Evolutionary conservation across 2,113 vertebrate genomes (phyloP), one percentile per base, ranked within the genome.

Genomic region (Bufo gargarizans): DNA sequence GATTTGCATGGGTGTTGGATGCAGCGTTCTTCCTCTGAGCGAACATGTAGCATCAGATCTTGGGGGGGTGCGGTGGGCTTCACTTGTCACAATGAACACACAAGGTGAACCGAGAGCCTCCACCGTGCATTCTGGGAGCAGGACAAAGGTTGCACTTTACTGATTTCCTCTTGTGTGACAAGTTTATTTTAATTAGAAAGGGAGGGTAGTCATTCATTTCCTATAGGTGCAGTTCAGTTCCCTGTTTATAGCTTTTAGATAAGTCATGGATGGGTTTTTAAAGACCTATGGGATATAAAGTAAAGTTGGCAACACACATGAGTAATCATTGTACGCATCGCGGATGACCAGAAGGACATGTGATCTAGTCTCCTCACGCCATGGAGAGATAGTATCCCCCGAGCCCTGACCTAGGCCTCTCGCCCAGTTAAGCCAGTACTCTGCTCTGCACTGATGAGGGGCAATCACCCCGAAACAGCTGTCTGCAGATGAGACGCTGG

Each of bases 171-270:
- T 69, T 67, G 9, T 80, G 67, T 43, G 77, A 63, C 77, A 69
- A 65, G 85, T 87, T 87, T 87, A 87, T 87, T 87, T 80, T 87
- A 78, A 67, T 87, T 87, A 63, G 77, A 69, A 67, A 82, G 59
- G 12, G 63, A 20, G 82, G 17, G 43, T 56, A 84, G 49, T 84
- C 53, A 33, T 55, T 55, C 49, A 69, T 33, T 71, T 71, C 69
- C 67, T 33, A 12, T 8, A 67, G 4, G 63, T 16, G 6, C 59
- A 11, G 65, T 55, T 53, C 61, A 56, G 65, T 56, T 55, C 63
- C 45, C 20, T 22, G 58, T 6, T 69, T 17, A 69, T 33, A 8
- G 55, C 14, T 45, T 81, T 43, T 59, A 81, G 58, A 61, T 45
- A 59, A 19, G 20, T 0, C 16, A 17, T 61, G 59, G 4, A 61